Conservation (phyloP, 92 coral and sea anemone genomes). For the Phenganax subtilis region DNA sequence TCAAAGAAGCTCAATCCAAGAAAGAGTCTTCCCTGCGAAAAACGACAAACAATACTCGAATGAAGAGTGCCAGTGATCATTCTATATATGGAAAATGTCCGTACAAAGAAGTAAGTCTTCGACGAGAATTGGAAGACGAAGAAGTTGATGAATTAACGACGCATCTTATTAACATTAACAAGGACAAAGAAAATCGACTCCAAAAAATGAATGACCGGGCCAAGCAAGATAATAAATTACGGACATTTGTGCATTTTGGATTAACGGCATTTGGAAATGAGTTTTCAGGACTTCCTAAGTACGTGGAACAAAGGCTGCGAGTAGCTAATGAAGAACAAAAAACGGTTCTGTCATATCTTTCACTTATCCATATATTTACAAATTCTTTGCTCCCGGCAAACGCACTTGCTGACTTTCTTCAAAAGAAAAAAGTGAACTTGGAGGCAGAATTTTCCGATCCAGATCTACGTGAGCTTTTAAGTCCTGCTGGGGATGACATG, state of each 20-base stretch:
- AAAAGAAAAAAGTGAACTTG: conserved; percentile 46
- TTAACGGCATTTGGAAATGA: conserved; percentile 63
- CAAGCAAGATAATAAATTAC: conserved; percentile 22
- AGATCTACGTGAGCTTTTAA: conserved; percentile 60
- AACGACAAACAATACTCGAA: conserved; percentile 35
- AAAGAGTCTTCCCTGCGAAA: conserved; percentile 29
- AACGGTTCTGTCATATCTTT: conserved; percentile 54
- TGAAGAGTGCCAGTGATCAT: conserved; percentile 26
- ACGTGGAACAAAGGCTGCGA: conserved; percentile 53
- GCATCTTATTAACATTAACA: conserved; percentile 46
- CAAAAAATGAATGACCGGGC: conserved; percentile 32
- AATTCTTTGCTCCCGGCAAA: conserved; percentile 61
- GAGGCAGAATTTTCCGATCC: conserved; percentile 56
- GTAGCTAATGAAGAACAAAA: conserved; percentile 54
- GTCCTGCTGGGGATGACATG: conserved; percentile 55
- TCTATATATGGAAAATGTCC: conserved; percentile 56
- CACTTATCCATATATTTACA: conserved; percentile 63
- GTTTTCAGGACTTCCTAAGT: conserved; percentile 47
- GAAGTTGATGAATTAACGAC: conserved; percentile 54
- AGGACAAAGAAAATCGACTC: conserved; percentile 43
- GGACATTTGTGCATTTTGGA: conserved; percentile 66
- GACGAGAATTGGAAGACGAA: conserved; percentile 49
- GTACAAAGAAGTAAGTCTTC: conserved; percentile 51
- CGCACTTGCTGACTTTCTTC: conserved; percentile 52
- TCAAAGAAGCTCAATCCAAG: conserved; percentile 27